Evolutionary conservation across 2,888 invertebrate species (phyloP).

Genomic region (Cremastinae sp.): DNA sequence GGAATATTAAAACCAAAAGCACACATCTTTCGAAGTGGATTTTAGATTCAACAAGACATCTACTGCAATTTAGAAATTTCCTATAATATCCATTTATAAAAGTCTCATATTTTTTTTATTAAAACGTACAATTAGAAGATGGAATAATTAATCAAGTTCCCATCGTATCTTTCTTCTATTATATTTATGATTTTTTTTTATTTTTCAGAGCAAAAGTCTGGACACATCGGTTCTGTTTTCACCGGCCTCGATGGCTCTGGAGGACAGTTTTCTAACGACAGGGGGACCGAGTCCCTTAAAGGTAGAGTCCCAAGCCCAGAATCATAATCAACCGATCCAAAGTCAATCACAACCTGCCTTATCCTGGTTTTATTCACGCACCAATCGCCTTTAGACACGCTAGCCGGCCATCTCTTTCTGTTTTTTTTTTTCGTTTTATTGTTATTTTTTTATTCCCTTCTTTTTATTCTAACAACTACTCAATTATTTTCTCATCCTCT

Average conservation of each 20-base stretch:
- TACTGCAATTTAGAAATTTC: too few species aligned
- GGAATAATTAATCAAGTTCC: too few species aligned
- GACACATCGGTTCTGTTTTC: slow-evolving; percentile 91
- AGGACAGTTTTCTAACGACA: slow-evolving; percentile 87
- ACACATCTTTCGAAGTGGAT: too few species aligned
- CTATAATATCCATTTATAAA: too few species aligned
- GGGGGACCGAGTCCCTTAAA: slow-evolving; percentile 85
- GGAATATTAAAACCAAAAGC: too few species aligned
- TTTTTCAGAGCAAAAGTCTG: slow-evolving; percentile 91
- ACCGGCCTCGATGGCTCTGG: slow-evolving; percentile 91
- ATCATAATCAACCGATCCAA: slow-evolving; percentile 72
- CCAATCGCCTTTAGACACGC: slow-evolving; percentile 80
- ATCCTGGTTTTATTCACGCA: slow-evolving; percentile 79
- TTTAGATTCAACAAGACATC: too few species aligned
- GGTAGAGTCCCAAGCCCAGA: slow-evolving; percentile 79
- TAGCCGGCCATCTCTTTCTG: slow-evolving; percentile 77
- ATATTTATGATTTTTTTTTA: slow-evolving; percentile 46
- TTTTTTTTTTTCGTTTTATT: slow-evolving; percentile 38
- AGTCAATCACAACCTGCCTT: slow-evolving; percentile 76
- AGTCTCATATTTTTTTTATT: too few species aligned
- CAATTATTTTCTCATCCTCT: slow-evolving; percentile 38
- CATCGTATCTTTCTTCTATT: too few species aligned
- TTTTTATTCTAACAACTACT: too few species aligned
- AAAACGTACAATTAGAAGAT: too few species aligned
- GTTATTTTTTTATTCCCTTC: slow-evolving; percentile 49